phyloP scores from a whole-genome alignment of 2,888 invertebrate genomes.

The Coelopa pilipes region DNA sequence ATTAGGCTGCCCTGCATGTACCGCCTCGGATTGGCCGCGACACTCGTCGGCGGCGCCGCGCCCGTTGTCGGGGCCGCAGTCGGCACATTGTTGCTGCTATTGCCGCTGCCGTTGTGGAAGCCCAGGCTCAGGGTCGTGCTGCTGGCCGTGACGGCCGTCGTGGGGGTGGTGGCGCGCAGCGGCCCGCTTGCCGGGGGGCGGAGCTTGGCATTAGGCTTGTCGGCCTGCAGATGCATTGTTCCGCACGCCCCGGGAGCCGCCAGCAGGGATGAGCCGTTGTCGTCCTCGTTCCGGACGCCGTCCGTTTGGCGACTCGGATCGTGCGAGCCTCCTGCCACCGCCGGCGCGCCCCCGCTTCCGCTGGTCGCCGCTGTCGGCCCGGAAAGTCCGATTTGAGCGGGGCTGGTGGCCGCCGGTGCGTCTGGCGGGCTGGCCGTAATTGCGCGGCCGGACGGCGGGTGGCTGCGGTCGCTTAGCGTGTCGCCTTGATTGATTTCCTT shows the following conservation, averaged over 20 bases:
- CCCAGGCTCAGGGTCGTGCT: constrained; percentile 50
- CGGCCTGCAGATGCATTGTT: constrained; percentile 35
- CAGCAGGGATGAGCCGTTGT: constrained; percentile 32
- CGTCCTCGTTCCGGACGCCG: not conserved
- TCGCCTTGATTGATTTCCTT: constrained; percentile 16
- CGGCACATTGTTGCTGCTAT: constrained; percentile 34
- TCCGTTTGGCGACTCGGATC: constrained; percentile 2
- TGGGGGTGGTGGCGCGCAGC: constrained; percentile 44
- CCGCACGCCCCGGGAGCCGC: constrained; percentile 29
- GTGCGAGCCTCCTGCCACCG: constrained; percentile 4
- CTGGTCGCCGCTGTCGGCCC: constrained; percentile 18
- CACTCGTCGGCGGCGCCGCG: constrained; percentile 48
- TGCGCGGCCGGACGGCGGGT: constrained; percentile 23
- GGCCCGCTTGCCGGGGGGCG: constrained; percentile 4
- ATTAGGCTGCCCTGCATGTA: constrained; percentile 63
- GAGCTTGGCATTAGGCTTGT: constrained; percentile 17
- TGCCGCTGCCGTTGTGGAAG: constrained; percentile 48
- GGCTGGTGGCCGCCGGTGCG: too few species aligned
- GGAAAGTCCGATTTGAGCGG: not conserved
- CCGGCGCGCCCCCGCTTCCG: not conserved
- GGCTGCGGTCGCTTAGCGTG: constrained; percentile 38
- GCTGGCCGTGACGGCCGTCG: constrained; percentile 44
- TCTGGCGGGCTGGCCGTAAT: too few species aligned
- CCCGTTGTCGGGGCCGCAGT: not conserved
- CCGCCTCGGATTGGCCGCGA: constrained; percentile 54